Base-by-base conservation (phyloP, 2,797 vertebrate species). In the Malacoraja senta region DNA sequence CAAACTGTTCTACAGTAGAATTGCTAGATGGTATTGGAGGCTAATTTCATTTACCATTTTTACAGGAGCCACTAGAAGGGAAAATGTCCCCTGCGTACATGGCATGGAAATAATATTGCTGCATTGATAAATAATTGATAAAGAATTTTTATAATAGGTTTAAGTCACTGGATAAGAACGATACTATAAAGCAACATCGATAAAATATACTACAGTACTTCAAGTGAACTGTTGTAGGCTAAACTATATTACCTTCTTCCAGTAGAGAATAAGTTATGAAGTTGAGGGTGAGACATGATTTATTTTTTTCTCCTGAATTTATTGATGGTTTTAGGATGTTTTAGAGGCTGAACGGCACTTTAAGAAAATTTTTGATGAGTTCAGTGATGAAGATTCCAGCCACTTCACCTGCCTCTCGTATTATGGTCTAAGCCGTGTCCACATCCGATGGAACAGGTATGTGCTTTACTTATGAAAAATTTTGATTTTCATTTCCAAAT, bases 341-440 rank as follows among this genome's bases (percentile, higher is more conserved):
- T 76, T 92, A 71, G 71, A 92, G 13, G 90, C 90, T 92, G 71
- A 92, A 35, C 71, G 24, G n/a, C 90, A 74, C 26, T 92, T 92
- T 10, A 92, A 44, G 38, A 92, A 92, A 76, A 92, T 92, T 44
- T 38, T 92, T 29, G 90, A 91, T 4, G 65, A 53, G 38, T 92
- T 92, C 0, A 74, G 53, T 19, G 90, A 76, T 12, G 71, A 72
- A 72, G 90, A 92, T 92, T 76, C 13, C 21, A 26, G 71, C 76
- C 71, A 58, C 19, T 76, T 92, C 71, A 76, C 13, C 71, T 92
- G 90, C 21, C 90, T 92, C 10, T 76, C 90, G 0, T 92, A 74
- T 92, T 92, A 92, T 92, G 90, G 90, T 92, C 58, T 92, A 44
- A 92, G 90, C 13, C 90, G 71, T 7, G 90, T 92, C 71, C 72